phyloP scores from a whole-genome alignment of 2,888 invertebrate genomes.

The Drosophila neutralis region DNA sequence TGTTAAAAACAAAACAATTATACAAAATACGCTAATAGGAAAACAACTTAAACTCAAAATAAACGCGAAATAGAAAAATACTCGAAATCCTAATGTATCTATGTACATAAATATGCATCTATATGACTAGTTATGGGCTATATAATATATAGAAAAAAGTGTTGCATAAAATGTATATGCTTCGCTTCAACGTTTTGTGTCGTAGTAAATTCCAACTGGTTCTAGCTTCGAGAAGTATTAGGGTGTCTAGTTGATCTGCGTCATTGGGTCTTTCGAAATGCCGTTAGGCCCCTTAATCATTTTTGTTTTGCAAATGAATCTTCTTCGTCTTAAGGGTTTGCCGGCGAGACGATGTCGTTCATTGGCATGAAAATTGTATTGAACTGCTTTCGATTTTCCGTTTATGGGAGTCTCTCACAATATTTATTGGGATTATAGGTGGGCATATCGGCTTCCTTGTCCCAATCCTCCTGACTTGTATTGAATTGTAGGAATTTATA shows the following conservation, averaged over 20 bases:
- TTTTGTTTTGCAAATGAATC: too few relatives aligned
- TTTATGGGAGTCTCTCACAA: conserved; percentile 11
- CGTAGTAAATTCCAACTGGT: too few relatives aligned
- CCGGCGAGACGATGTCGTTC: conserved; percentile 37
- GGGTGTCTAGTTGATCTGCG: too few relatives aligned
- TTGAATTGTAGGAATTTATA: too few relatives aligned
- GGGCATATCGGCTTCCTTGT: conserved; percentile 36
- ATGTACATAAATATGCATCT: background rate
- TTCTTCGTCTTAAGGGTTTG: too few relatives aligned
- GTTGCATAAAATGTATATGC: too few relatives aligned
- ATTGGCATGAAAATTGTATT: conserved; percentile 5
- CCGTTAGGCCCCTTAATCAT: too few relatives aligned
- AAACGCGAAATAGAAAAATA: conserved; percentile 68
- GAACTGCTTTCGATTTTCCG: conserved; percentile 17
- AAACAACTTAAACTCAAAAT: conserved; percentile 52
- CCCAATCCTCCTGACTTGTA: conserved; percentile 44
- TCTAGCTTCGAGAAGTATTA: too few relatives aligned
- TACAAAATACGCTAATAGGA: conserved; percentile 58
- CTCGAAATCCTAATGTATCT: conserved; percentile 2
- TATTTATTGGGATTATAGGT: conserved; percentile 31
- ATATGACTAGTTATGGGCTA: background rate
- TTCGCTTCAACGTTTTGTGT: too few relatives aligned
- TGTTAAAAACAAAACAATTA: conserved; percentile 66
- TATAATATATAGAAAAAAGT: background rate
- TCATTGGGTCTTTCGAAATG: too few relatives aligned